Conservation (phyloP, 1,140 invertebrate species). For the Penaeus japonicus region DNA sequence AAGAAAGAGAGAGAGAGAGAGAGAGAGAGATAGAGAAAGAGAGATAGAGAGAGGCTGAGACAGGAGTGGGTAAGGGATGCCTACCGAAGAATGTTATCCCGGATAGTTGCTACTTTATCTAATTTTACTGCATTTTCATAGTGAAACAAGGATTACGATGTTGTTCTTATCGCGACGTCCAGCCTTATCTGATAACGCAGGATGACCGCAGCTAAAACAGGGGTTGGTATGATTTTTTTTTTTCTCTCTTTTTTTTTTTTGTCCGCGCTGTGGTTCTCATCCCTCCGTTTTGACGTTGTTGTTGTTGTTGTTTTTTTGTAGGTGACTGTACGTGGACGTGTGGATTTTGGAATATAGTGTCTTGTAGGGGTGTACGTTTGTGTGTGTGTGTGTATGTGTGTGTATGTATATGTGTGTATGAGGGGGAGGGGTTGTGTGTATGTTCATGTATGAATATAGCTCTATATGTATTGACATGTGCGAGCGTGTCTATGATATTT, state of each 20-base stretch:
- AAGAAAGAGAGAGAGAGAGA: not conserved
- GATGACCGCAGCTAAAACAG: conserved; percentile 19
- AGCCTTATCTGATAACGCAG: conserved; percentile 43
- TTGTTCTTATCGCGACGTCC: conserved; percentile 38
- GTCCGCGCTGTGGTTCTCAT: too few species aligned
- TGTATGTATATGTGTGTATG: too few species aligned
- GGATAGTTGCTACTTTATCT: conserved; percentile 27
- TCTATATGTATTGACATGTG: too few species aligned
- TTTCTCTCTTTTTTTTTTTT: not conserved
- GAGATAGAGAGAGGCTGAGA: not conserved
- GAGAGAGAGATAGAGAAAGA: not conserved
- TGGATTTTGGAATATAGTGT: too few species aligned
- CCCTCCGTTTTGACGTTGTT: too few species aligned
- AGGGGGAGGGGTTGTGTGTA: too few species aligned
- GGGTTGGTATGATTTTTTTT: not conserved
- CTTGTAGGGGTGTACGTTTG: too few species aligned
- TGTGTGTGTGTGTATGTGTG: too few species aligned
- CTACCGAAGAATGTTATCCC: conserved; percentile 42
- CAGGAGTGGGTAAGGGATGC: not conserved
- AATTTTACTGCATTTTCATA: conserved; percentile 47
- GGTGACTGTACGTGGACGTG: too few species aligned
- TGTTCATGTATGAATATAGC: too few species aligned
- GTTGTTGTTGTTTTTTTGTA: too few species aligned
- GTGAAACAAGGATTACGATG: conserved; percentile 42
- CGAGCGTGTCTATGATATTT: too few species aligned